Evolutionary conservation across 2,888 invertebrate genomes (phyloP).

Genomic region (Mimas tiliae): DNA sequence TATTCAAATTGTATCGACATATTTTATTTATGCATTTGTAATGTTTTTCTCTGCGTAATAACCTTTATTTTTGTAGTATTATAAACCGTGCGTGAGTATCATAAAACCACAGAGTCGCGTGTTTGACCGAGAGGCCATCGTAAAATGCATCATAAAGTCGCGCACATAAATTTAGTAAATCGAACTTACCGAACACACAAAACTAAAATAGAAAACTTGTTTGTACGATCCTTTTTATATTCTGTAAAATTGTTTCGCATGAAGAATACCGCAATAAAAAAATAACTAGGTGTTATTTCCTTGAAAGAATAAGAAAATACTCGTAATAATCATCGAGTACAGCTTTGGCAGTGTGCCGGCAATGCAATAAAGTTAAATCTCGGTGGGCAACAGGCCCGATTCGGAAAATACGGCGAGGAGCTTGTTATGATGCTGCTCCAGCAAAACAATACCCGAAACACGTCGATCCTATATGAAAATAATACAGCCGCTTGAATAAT

Average conservation of each 20-base stretch:
- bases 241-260: slow-evolving; percentile 8
- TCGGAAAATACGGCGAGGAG: slow-evolving; percentile 55
- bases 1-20: neutral
- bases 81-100: slow-evolving; percentile 69
- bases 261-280: slow-evolving; percentile 15
- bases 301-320: slow-evolving; percentile 55
- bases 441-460: slow-evolving; percentile 50
- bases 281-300: slow-evolving; percentile 37
- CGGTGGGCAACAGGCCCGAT: slow-evolving; percentile 58
- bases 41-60: slow-evolving; percentile 41
- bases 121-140: slow-evolving; percentile 77
- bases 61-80: slow-evolving; percentile 64
- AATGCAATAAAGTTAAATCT: slow-evolving; percentile 68
- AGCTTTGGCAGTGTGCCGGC: slow-evolving; percentile 68
- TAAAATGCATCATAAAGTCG: slow-evolving; percentile 77
- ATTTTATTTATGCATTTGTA: slow-evolving; percentile 29
- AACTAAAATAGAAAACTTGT: slow-evolving; percentile 43
- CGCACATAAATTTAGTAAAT: slow-evolving; percentile 75
- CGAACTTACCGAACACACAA: slow-evolving; percentile 57
- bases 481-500: slow-evolving; percentile 37
- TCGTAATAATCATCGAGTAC: slow-evolving; percentile 62
- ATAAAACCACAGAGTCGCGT: slow-evolving; percentile 74
- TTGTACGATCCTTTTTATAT: slow-evolving; percentile 40
- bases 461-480: slow-evolving; percentile 39
- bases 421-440: slow-evolving; percentile 51